Evolutionary conservation across 2,113 vertebrate genomes (phyloP).

Genomic region (Hydrochoerus hydrochaeris): DNA sequence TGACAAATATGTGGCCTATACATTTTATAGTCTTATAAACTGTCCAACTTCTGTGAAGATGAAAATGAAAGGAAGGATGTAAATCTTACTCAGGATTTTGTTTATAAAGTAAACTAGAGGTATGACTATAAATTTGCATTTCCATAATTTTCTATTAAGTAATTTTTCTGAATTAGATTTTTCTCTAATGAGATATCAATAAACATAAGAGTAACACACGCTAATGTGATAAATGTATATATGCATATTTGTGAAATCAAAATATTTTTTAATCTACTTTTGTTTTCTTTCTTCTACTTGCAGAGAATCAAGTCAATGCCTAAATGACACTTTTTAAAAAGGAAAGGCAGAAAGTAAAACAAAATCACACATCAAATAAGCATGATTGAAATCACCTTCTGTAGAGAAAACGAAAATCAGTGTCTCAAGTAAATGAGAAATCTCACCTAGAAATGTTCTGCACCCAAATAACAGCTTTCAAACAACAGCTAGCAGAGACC

Average conservation of each 20-base stretch:
- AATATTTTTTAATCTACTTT: conserved; percentile 20
- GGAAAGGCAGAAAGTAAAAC: neutral
- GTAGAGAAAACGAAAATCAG: conserved; percentile 10
- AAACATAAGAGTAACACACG: neutral
- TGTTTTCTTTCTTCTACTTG: conserved; percentile 19
- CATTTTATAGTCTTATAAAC: neutral
- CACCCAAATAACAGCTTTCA: neutral
- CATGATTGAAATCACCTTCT: conserved; percentile 7
- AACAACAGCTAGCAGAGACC: neutral
- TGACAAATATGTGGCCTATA: neutral
- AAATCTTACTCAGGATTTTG: neutral
- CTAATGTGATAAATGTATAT: neutral
- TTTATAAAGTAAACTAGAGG: neutral
- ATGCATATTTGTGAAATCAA: neutral
- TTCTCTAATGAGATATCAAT: neutral
- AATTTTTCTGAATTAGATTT: conserved; percentile 18
- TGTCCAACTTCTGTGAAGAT: neutral
- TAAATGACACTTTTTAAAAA: neutral
- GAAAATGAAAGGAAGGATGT: neutral
- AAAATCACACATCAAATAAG: neutral
- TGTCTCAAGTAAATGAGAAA: neutral
- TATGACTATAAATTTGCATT: neutral
- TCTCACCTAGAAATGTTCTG: neutral
- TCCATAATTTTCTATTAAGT: neutral
- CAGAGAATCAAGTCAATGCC: conserved; percentile 10